Base-by-base conservation (phyloP, 2,888 invertebrate genomes). In the Octonoba sinensis region DNA sequence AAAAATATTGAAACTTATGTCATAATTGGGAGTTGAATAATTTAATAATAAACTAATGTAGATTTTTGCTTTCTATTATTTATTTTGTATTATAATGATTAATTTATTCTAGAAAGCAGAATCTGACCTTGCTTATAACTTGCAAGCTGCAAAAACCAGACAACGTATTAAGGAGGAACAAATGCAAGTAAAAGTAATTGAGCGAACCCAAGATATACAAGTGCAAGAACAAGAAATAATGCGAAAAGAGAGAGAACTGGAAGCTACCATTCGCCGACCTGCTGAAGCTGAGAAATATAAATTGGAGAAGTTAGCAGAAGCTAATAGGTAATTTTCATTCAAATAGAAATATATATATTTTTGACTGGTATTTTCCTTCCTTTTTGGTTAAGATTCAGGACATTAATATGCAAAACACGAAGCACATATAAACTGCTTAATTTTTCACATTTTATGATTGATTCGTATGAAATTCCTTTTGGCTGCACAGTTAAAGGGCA, bases 221-320 rank as follows among this genome's bases (percentile, higher is more conserved):
- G 95, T 99, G 0, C 97, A 97, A 88, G 96, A 97, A 86, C 97
- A 98, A 91, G 98, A 99, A 90, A 97, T 97, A 86, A 92, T 94
- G 86, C 92, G 98, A 84, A 92, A 94, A 36, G 96, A 97, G 89
- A 93, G 93, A 84, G 98, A 98, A 88, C 90, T 99, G 24, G 97
- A 98, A 87, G 96, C 98, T 0, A 96, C 95, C 3, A 91, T 99
- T 4, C 92, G 95, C 86, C 93, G 96, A 88, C 97, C 97, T 8
- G 98, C 98, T 0, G 97, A 98, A 89, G 98, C 98, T 4, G 98
- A 99, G 89, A 97, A 96, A 88, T 93, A 90, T 88, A 93, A 92
- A 84, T 89, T 98, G 86, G 97, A 98, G 89, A 97, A 96, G 89
- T 88, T 98, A 82, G 97, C 98, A 0, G 97, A 98, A 89, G 98